Percentiles rank a stretch among this genome's conserved stretches.
phyloP scores from a whole-genome alignment of 2,888 invertebrate genomes.

The Xanthia icteritia region DNA sequence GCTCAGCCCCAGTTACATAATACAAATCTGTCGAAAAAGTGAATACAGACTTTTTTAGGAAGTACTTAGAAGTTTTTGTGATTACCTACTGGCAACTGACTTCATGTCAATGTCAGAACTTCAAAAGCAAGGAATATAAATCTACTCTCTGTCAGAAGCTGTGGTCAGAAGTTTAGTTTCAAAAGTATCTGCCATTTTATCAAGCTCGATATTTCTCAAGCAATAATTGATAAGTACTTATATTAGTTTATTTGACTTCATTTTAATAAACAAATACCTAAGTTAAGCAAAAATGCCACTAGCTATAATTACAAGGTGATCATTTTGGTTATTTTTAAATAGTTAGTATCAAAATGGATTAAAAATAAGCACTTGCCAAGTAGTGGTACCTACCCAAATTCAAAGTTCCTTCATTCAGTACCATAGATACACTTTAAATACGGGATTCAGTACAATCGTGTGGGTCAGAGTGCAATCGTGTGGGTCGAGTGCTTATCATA shows the following conservation, averaged over 20 bases:
- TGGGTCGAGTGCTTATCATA: too few relatives aligned
- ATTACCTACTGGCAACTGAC: not conserved
- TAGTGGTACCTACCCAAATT: not conserved
- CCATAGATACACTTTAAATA: too few relatives aligned
- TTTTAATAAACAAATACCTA: not conserved
- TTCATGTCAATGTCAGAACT: too few relatives aligned
- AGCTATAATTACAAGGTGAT: slow-evolving; percentile 50
- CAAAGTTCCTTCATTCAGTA: too few relatives aligned
- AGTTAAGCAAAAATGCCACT: slow-evolving; percentile 42
- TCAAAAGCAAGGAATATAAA: too few relatives aligned
- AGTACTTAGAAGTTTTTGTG: not conserved
- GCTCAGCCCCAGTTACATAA: not conserved
- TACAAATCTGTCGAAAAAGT: not conserved
- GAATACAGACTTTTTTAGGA: not conserved
- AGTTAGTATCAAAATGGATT: not conserved
- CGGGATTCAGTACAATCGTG: too few relatives aligned
- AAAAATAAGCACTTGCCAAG: not conserved
- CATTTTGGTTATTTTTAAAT: not conserved
- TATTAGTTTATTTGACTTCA: not conserved
- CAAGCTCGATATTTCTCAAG: not conserved
- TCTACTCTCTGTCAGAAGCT: too few relatives aligned
- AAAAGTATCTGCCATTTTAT: not conserved
- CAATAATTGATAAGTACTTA: not conserved
- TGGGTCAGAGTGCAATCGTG: too few relatives aligned
- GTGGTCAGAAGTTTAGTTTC: not conserved